These are phyloP conservation scores for Nudaria mundana DNA, from an alignment of 2,888 invertebrate species.

Conservation along the genomic window DNA sequence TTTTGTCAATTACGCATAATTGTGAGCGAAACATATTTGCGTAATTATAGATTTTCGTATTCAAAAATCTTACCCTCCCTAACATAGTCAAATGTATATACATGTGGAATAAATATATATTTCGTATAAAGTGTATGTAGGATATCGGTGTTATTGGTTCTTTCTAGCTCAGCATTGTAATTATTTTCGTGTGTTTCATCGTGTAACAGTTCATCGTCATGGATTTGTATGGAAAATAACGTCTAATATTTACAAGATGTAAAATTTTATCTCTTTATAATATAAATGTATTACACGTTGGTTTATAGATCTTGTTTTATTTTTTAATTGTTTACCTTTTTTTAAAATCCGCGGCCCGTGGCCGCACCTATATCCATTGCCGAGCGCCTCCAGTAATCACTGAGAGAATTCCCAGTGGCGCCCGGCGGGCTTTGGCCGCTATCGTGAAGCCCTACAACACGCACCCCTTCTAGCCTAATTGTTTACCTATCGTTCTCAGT, in stretches of 20 bases:
- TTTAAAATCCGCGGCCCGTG: too few relatives aligned
- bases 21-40: constrained; percentile 9
- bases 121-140: constrained; percentile 21
- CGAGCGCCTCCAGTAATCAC: too few relatives aligned
- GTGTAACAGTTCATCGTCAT: constrained; percentile 53
- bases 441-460: not conserved
- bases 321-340: constrained; percentile 23
- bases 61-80: constrained; percentile 20
- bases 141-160: constrained; percentile 13
- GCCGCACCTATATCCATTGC: too few relatives aligned
- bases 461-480: too few relatives aligned
- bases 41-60: constrained; percentile 21
- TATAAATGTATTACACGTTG: constrained; percentile 77
- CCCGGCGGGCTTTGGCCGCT: too few relatives aligned
- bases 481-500: too few relatives aligned
- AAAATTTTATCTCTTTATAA: constrained; percentile 78
- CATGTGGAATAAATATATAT: constrained; percentile 16
- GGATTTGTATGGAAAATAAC: constrained; percentile 58
- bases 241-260: constrained; percentile 77
- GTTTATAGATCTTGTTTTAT: constrained; percentile 57
- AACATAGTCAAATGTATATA: constrained; percentile 21
- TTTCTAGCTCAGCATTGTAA: constrained; percentile 41
- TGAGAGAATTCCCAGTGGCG: too few relatives aligned
- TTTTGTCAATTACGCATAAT: not conserved
- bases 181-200: constrained; percentile 53